These are phyloP conservation scores for Drosophila erecta DNA, from an alignment of 1,140 invertebrate species.

Conservation along the genomic window DNA sequence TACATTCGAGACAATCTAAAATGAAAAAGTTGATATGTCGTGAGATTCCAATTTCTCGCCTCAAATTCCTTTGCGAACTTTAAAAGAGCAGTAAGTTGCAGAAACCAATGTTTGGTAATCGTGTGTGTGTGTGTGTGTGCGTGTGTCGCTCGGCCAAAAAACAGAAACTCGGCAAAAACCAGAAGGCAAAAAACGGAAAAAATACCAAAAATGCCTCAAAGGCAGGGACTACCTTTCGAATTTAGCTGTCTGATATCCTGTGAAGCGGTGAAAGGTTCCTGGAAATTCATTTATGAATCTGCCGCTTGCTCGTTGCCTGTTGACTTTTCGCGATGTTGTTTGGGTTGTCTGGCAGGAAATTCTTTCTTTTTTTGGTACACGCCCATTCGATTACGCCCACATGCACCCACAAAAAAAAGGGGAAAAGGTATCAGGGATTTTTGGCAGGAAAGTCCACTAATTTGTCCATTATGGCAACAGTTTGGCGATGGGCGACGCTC, in stretches of 20 bases:
- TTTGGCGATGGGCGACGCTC: slow-evolving; percentile 10
- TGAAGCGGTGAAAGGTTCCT: slow-evolving; percentile 24
- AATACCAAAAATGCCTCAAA: slow-evolving; percentile 19
- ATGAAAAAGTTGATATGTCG: too few species aligned
- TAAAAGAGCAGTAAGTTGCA: slow-evolving; percentile 24
- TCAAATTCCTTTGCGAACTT: not conserved
- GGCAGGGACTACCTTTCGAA: slow-evolving; percentile 12
- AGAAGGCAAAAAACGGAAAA: not conserved
- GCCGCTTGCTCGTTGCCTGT: slow-evolving; percentile 10
- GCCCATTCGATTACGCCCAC: slow-evolving; percentile 26
- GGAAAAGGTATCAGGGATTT: not conserved
- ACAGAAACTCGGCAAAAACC: not conserved
- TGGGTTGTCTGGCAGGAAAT: slow-evolving; percentile 9
- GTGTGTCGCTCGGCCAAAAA: slow-evolving; percentile 10
- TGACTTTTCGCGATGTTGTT: slow-evolving; percentile 39
- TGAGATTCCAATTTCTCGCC: not conserved
- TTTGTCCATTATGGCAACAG: slow-evolving; percentile 63
- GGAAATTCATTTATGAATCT: slow-evolving; percentile 47
- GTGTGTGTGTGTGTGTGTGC: not conserved
- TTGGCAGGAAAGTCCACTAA: slow-evolving; percentile 52
- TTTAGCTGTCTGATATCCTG: slow-evolving; percentile 22
- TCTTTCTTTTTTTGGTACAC: slow-evolving; percentile 1
- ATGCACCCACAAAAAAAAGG: not conserved
- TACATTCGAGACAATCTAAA: too few species aligned
- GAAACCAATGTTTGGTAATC: slow-evolving; percentile 36